Conservation (phyloP, 1,140 invertebrate species). For the Xylocopa sonorina region DNA sequence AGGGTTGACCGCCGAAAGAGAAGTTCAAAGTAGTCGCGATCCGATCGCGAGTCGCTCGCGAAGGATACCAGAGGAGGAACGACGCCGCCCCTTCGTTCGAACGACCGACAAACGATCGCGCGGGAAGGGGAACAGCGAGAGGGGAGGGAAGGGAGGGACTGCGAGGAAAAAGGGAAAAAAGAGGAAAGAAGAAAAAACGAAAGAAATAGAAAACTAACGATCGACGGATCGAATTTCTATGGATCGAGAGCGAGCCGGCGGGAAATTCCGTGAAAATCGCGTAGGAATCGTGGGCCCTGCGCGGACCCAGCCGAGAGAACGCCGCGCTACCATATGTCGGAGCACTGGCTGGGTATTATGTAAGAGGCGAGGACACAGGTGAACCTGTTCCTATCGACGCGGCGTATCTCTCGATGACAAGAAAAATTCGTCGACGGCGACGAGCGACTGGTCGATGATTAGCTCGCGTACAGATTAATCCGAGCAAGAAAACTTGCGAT, state of each 20-base stretch:
- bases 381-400: constrained; percentile 17
- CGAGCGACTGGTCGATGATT: not conserved
- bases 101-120: not conserved
- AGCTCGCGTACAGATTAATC: constrained; percentile 3
- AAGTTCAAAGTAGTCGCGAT: constrained; percentile 52
- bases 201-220: too few species aligned
- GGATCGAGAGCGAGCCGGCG: too few species aligned
- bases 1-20: constrained; percentile 64
- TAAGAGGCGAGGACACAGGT: constrained; percentile 13
- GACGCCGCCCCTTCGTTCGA: not conserved
- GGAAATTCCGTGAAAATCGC: not conserved
- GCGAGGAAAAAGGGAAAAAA: too few species aligned
- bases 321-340: constrained; percentile 25
- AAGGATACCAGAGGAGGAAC: not conserved
- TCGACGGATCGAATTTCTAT: not conserved
- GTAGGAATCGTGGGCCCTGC: not conserved
- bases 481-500: not conserved
- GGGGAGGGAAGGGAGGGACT: too few species aligned
- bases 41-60: constrained; percentile 32
- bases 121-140: not conserved
- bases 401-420: not conserved
- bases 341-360: constrained; percentile 1
- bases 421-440: constrained; percentile 18
- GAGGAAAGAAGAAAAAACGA: too few species aligned
- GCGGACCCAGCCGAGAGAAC: not conserved